Evolutionary conservation across 2,888 invertebrate species (phyloP).

Genomic region (Thereva nobilitata): DNA sequence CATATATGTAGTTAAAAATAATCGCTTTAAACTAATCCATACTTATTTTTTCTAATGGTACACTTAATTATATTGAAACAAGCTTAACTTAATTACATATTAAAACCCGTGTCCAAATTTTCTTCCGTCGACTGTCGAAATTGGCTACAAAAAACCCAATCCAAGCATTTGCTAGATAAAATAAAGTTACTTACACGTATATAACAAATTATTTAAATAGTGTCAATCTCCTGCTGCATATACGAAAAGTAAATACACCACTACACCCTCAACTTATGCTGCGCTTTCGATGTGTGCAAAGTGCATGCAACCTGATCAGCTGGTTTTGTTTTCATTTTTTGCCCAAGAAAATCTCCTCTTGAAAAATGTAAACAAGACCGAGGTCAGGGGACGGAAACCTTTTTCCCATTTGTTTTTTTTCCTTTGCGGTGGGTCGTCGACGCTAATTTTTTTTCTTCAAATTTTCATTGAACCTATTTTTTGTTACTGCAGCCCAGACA

Average conservation of each 20-base stretch:
- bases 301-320: conserved; percentile 20
- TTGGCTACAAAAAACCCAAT: neutral
- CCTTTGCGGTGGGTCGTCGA: neutral
- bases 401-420: neutral
- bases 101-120: no score
- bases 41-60: no score
- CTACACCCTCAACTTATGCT: neutral
- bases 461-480: no score
- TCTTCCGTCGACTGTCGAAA: no score
- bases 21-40: no score
- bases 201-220: no score
- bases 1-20: no score
- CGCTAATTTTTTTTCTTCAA: neutral
- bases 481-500: no score
- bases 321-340: conserved; percentile 34
- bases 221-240: no score
- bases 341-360: neutral
- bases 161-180: neutral
- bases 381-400: conserved; percentile 20
- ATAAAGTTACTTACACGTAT: neutral
- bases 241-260: no score
- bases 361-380: conserved; percentile 26
- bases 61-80: no score
- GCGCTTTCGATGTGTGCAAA: neutral
- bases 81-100: no score